Conservation (phyloP, 2,888 invertebrate genomes). For the Anoncus sp. region DNA sequence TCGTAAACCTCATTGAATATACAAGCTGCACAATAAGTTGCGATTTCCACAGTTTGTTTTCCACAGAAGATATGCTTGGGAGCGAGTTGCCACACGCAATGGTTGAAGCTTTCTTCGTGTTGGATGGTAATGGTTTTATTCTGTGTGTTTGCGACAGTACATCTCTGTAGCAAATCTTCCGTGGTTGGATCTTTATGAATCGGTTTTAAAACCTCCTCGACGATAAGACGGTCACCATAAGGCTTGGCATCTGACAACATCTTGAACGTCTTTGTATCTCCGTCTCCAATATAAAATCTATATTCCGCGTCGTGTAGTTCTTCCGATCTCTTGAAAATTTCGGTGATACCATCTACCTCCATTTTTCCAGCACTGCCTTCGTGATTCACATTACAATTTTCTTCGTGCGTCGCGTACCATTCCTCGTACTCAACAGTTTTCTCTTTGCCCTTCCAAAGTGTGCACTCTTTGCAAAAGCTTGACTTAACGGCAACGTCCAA, state of each 20-base stretch:
- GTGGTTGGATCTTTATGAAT: conserved; percentile 58
- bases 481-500: conserved; percentile 64
- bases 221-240: conserved; percentile 42
- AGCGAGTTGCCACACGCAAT: conserved; percentile 58
- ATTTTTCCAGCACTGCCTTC: conserved; percentile 67
- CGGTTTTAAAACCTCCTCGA: conserved; percentile 52
- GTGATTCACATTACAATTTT: conserved; percentile 65
- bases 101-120: conserved; percentile 61
- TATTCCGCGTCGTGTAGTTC: conserved; percentile 59
- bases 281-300: conserved; percentile 64
- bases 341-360: conserved; percentile 64
- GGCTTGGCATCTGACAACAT: conserved; percentile 51
- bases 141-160: conserved; percentile 59
- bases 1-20: conserved; percentile 23
- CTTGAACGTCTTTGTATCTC: conserved; percentile 64
- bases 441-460: conserved; percentile 61
- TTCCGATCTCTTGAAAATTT: conserved; percentile 66
- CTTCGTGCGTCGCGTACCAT: conserved; percentile 63
- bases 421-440: conserved; percentile 61
- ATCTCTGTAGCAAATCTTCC: conserved; percentile 54
- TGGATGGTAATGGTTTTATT: too few species aligned
- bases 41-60: conserved; percentile 32
- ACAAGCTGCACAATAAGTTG: conserved; percentile 31
- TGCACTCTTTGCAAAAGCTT: conserved; percentile 64
- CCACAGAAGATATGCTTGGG: conserved; percentile 58